Percentiles rank a stretch among this genome's conserved stretches.
Evolutionary conservation across 2,888 invertebrate genomes (phyloP).

Genomic region (Napeogenes sylphis): DNA sequence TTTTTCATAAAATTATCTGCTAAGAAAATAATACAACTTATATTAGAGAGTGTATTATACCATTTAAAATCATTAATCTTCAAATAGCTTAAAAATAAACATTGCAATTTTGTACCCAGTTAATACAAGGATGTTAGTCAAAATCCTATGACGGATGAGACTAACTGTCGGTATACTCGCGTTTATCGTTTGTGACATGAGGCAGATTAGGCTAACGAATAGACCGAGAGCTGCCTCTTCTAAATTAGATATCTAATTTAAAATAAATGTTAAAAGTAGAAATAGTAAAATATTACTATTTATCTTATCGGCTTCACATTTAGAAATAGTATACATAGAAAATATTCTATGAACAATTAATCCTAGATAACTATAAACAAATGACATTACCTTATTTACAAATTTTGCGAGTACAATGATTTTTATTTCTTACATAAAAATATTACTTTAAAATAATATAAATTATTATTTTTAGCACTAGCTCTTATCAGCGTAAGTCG

Average conservation of each 20-base stretch:
- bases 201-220: slow-evolving; percentile 14
- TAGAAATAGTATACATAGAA: no score
- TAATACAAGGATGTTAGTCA: neutral
- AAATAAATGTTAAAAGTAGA: neutral
- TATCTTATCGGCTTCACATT: no score
- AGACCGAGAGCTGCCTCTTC: no score
- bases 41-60: no score
- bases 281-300: no score
- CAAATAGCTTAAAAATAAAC: no score
- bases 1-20: neutral
- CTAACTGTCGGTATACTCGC: slow-evolving; percentile 9
- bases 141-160: slow-evolving; percentile 8
- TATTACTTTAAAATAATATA: slow-evolving; percentile 9
- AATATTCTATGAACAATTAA: no score
- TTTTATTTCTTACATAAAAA: neutral
- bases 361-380: neutral
- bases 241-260: neutral
- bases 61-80: no score
- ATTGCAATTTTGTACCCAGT: neutral
- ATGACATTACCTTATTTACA: no score
- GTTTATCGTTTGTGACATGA: slow-evolving; percentile 18
- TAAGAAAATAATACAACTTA: no score
- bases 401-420: no score
- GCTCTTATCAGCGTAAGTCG: slow-evolving; percentile 22
- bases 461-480: slow-evolving; percentile 6